phyloP scores from a whole-genome alignment of 2,113 vertebrate genomes.

The Oxyura jamaicensis region DNA sequence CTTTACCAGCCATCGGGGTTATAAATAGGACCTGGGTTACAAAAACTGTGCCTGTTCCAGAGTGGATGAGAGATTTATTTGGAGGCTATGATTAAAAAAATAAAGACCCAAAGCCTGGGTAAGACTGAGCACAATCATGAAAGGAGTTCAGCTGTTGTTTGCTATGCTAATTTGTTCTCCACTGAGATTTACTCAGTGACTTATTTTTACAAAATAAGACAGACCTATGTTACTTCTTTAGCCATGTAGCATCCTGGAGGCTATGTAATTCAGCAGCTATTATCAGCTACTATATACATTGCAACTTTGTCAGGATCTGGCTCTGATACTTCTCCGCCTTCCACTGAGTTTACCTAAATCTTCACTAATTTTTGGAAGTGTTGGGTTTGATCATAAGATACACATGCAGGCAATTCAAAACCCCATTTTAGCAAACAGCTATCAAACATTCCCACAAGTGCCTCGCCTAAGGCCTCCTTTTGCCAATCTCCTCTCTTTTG shows the following conservation, averaged over 20 bases:
- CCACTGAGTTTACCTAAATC: not conserved
- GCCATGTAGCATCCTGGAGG: not conserved
- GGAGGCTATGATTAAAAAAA: not conserved
- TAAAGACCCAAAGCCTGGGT: not conserved
- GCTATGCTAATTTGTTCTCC: not conserved
- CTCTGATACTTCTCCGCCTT: not conserved
- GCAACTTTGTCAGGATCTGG: not conserved
- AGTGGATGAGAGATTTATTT: not conserved
- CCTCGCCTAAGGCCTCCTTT: not conserved
- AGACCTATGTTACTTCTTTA: not conserved
- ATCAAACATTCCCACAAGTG: not conserved
- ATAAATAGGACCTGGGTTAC: not conserved
- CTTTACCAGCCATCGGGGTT: not conserved
- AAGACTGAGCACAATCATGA: not conserved
- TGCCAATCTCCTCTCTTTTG: not conserved
- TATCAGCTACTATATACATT: not conserved
- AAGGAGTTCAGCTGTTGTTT: conserved; percentile 21
- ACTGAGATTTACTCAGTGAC: not conserved
- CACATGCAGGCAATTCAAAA: not conserved
- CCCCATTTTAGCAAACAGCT: not conserved
- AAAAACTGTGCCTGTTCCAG: not conserved
- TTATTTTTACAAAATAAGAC: conserved; percentile 23
- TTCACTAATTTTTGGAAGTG: not conserved
- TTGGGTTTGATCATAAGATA: not conserved
- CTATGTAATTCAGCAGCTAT: not conserved